These are phyloP conservation scores for Venusia cambrica DNA, from an alignment of 2,888 invertebrate genomes.

Conservation along the genomic window DNA sequence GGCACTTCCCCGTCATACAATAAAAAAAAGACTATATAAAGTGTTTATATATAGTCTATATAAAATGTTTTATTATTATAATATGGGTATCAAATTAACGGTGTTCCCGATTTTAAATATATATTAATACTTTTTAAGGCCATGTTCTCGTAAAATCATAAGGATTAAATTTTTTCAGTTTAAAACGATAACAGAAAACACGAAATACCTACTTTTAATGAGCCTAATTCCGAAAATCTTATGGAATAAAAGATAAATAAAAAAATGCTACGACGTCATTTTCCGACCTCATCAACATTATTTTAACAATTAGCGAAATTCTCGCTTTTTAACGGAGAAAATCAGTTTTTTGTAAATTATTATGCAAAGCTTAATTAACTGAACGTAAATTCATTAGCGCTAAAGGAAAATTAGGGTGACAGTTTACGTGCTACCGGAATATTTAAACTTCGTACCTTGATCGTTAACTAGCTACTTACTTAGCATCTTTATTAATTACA, in stretches of 20 bases:
- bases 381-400: constrained; percentile 53
- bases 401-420: constrained; percentile 50
- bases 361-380: constrained; percentile 73
- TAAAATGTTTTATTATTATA: too few species aligned
- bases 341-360: constrained; percentile 56
- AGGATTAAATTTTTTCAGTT: too few species aligned
- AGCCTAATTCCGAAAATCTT: constrained; percentile 7
- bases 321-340: constrained; percentile 53
- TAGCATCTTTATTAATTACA: constrained; percentile 18
- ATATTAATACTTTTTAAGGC: too few species aligned
- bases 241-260: constrained; percentile 2
- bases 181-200: too few species aligned
- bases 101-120: too few species aligned
- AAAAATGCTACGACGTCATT: constrained; percentile 13
- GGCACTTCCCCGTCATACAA: too few species aligned
- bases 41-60: too few species aligned
- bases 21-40: too few species aligned
- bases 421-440: constrained; percentile 33
- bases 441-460: constrained; percentile 19
- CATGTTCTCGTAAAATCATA: too few species aligned
- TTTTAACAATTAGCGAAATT: constrained; percentile 54
- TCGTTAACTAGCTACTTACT: constrained; percentile 23
- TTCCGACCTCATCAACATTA: constrained; percentile 20
- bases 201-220: too few species aligned
- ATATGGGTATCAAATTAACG: too few species aligned